Conservation (phyloP, 2,888 invertebrate genomes). For the Brachyopa scutellaris region DNA sequence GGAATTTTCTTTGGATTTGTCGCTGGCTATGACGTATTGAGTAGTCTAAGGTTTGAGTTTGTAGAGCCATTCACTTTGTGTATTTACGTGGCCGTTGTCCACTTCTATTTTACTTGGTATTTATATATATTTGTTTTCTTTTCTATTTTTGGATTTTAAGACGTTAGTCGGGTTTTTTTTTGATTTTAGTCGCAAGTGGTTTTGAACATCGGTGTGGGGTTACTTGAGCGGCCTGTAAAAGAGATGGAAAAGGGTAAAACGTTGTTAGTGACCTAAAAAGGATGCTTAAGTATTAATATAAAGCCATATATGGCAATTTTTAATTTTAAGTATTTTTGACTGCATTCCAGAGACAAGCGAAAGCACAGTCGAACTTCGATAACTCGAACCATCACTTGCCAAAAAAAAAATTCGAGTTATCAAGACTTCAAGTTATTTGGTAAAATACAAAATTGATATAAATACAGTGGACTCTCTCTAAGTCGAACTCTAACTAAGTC, state of each 20-base stretch:
- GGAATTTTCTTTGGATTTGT: conserved; percentile 21
- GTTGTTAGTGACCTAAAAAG: neutral
- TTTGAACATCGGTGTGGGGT: neutral
- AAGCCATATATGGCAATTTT: too few species aligned
- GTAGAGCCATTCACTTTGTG: conserved; percentile 45
- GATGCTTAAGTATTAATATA: too few species aligned
- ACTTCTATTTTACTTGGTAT: neutral
- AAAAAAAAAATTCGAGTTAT: too few species aligned
- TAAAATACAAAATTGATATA: too few species aligned
- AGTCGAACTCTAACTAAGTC: too few species aligned
- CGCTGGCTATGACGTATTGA: conserved; percentile 12
- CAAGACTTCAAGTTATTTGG: too few species aligned
- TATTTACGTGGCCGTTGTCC: neutral
- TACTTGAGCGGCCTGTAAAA: neutral
- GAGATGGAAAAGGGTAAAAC: neutral
- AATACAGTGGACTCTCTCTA: too few species aligned
- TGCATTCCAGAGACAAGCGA: too few species aligned
- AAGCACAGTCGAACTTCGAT: too few species aligned
- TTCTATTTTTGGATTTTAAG: neutral
- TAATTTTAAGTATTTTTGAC: too few species aligned
- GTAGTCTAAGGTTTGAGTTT: neutral
- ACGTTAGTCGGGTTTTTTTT: conserved; percentile 5
- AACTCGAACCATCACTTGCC: too few species aligned
- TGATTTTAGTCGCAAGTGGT: neutral
- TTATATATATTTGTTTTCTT: neutral